Evolutionary conservation across 2,888 invertebrate genomes (phyloP).

Genomic region (Tetragonisca angustula): DNA sequence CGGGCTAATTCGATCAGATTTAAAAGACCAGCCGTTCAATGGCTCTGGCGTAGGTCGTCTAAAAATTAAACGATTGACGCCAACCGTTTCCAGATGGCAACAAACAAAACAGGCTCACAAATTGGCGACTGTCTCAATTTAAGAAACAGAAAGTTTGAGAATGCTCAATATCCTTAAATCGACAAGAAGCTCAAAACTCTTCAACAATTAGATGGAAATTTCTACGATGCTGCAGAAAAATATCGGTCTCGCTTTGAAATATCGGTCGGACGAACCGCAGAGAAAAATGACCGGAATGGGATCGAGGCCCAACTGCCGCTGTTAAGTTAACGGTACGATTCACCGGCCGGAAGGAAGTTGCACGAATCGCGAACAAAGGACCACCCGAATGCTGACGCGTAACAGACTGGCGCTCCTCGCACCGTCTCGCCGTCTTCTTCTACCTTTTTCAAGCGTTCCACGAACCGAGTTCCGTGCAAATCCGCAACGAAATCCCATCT

Average conservation of each 20-base stretch:
- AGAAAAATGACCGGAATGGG: slow-evolving; percentile 19
- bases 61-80: too few species aligned
- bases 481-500: slow-evolving; percentile 28
- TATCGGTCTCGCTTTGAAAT: background rate
- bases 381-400: slow-evolving; percentile 46
- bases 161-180: too few species aligned
- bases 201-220: too few species aligned
- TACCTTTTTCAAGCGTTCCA: slow-evolving; percentile 49
- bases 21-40: too few species aligned
- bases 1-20: too few species aligned
- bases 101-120: too few species aligned
- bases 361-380: slow-evolving; percentile 73
- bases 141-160: too few species aligned
- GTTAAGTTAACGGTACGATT: slow-evolving; percentile 19
- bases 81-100: too few species aligned
- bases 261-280: background rate
- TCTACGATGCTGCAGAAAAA: background rate
- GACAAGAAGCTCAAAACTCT: too few species aligned
- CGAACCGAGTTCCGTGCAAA: slow-evolving; percentile 41
- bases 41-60: too few species aligned
- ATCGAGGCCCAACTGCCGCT: slow-evolving; percentile 16
- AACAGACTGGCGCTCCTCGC: slow-evolving; percentile 25
- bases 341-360: slow-evolving; percentile 75
- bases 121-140: too few species aligned
- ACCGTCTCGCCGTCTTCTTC: background rate